These are phyloP conservation scores for Aethes cnicana DNA, from an alignment of 2,888 invertebrate species.

Conservation along the genomic window DNA sequence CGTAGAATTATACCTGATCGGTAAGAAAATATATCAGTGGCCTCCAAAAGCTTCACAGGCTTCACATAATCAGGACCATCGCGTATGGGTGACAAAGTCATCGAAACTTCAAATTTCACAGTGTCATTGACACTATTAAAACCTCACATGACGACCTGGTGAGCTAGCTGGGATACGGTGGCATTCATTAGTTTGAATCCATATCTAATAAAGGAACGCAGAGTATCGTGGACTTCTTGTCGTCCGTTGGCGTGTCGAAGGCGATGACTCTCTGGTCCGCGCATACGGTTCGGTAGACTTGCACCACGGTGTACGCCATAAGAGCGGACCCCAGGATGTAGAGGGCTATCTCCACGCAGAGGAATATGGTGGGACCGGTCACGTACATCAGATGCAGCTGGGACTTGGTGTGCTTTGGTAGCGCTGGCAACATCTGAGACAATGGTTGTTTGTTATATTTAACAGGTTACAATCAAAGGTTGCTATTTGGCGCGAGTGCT, in stretches of 20 bases:
- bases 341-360: constrained; percentile 40
- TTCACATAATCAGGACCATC: too few relatives aligned
- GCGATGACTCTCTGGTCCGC: constrained; percentile 35
- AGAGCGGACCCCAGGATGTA: constrained; percentile 41
- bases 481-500: too few relatives aligned
- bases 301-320: constrained; percentile 38
- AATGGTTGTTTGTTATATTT: too few relatives aligned
- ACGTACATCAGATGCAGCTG: constrained; percentile 48
- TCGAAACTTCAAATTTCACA: too few relatives aligned
- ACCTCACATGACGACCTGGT: too few relatives aligned
- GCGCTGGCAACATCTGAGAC: constrained; percentile 57
- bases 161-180: too few relatives aligned
- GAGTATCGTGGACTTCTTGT: constrained; percentile 32
- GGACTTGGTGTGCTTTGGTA: constrained; percentile 42
- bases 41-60: background rate
- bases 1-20: background rate
- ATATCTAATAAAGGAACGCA: constrained; percentile 26
- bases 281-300: constrained; percentile 35
- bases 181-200: too few relatives aligned
- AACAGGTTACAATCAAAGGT: too few relatives aligned
- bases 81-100: too few relatives aligned
- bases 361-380: constrained; percentile 43
- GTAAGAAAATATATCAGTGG: too few relatives aligned
- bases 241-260: constrained; percentile 33
- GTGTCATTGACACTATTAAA: too few relatives aligned